A percentile compares a stretch with the other conserved stretches of the same genome.
Conservation (phyloP, 2,888 invertebrate species). For the Eurytoma californica region DNA sequence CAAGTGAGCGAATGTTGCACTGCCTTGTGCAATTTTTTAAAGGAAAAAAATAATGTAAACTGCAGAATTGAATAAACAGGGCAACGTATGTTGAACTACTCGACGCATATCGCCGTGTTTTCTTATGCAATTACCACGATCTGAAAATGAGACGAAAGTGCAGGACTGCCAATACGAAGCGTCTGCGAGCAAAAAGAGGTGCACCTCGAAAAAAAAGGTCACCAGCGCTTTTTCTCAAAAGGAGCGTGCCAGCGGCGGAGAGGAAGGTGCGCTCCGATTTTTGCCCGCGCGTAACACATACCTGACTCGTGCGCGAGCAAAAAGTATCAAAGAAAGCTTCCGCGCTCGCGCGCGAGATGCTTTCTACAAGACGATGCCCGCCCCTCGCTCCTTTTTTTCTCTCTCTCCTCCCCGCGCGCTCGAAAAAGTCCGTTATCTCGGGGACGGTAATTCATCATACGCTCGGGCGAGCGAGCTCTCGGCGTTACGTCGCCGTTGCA, state of each 20-base stretch:
- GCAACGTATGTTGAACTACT: not conserved
- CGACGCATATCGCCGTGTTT: no score
- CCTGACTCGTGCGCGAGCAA: constrained; percentile 18
- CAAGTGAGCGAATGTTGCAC: no score
- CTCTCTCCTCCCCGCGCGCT: not conserved
- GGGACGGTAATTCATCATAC: constrained; percentile 47
- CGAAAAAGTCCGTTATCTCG: constrained; percentile 37
- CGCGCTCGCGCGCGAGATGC: constrained; percentile 25
- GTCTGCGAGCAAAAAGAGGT: constrained; percentile 2
- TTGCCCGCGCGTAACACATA: constrained; percentile 47
- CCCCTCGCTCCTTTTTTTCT: not conserved
- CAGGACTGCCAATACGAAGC: constrained; percentile 1
- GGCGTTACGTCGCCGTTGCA: constrained; percentile 28
- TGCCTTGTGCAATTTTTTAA: no score
- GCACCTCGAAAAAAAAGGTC: not conserved
- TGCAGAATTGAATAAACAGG: no score
- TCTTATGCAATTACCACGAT: no score
- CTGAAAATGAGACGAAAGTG: constrained; percentile 7
- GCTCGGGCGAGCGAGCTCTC: constrained; percentile 39
- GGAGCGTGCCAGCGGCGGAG: constrained; percentile 1
- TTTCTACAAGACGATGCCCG: constrained; percentile 35
- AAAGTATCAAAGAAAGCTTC: constrained; percentile 54
- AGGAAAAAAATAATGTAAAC: not conserved
- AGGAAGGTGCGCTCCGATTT: constrained; percentile 6
- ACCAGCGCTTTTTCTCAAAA: no score